phyloP scores from a whole-genome alignment of 1,140 invertebrate species.

The Papilio dardanus region DNA sequence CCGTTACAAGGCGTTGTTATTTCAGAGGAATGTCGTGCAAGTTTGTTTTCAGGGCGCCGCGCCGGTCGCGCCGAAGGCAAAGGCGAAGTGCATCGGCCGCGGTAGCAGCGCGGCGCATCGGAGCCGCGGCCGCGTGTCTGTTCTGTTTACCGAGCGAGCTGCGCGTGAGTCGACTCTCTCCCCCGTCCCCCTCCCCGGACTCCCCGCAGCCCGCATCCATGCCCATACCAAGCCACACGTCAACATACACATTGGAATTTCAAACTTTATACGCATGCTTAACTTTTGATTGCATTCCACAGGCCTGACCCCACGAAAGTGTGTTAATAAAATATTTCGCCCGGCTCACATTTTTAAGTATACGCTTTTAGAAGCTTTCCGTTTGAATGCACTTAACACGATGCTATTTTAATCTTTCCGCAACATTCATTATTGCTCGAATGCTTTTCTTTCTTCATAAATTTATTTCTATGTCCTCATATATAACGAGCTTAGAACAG shows the following conservation, averaged over 20 bases:
- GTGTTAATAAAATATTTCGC: constrained; percentile 50
- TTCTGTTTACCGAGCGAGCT: constrained; percentile 72
- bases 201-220: constrained; percentile 49
- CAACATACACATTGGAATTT: constrained; percentile 71
- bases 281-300: constrained; percentile 68
- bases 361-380: neutral
- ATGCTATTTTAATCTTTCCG: constrained; percentile 10
- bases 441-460: constrained; percentile 1
- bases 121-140: constrained; percentile 58
- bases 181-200: constrained; percentile 46
- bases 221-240: constrained; percentile 55
- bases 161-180: constrained; percentile 51
- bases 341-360: constrained; percentile 32
- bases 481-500: constrained; percentile 53
- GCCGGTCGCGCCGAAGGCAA: neutral
- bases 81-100: constrained; percentile 40
- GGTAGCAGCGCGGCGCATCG: constrained; percentile 55
- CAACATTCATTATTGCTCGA: neutral
- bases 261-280: constrained; percentile 65
- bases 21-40: constrained; percentile 18
- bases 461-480: constrained; percentile 35
- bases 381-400: neutral
- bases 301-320: constrained; percentile 52
- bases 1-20: constrained; percentile 18
- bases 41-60: constrained; percentile 18